Conservation (phyloP, 2,797 vertebrate genomes). For the Lacerta bilineata region DNA sequence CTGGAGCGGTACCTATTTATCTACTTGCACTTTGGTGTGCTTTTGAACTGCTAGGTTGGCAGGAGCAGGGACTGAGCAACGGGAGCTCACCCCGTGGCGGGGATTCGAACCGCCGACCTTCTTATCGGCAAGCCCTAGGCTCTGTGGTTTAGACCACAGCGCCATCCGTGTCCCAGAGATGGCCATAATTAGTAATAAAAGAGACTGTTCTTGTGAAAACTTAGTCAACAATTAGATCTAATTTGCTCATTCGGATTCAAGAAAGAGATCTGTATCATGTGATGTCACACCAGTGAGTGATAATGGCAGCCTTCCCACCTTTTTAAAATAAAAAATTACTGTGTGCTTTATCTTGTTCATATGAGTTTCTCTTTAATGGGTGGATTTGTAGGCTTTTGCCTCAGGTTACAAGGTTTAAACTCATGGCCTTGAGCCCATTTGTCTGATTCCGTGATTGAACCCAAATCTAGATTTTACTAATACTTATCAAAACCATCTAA, state of each 20-base stretch:
- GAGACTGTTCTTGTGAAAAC: neutral
- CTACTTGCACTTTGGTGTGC: no score
- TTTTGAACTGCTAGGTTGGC: no score
- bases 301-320: neutral
- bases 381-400: neutral
- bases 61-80: no score
- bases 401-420: slow-evolving; percentile 6
- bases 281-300: neutral
- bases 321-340: neutral
- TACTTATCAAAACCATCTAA: neutral
- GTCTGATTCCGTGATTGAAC: neutral
- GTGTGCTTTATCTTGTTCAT: neutral
- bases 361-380: neutral
- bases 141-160: no score
- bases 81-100: no score
- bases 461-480: neutral
- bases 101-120: no score
- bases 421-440: neutral
- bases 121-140: no score
- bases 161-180: no score
- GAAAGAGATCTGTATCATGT: neutral
- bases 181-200: neutral
- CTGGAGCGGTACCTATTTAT: no score
- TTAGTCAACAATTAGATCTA: neutral
- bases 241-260: slow-evolving; percentile 20